phyloP scores from a whole-genome alignment of 2,797 vertebrate species.

The Vultur gryphus region DNA sequence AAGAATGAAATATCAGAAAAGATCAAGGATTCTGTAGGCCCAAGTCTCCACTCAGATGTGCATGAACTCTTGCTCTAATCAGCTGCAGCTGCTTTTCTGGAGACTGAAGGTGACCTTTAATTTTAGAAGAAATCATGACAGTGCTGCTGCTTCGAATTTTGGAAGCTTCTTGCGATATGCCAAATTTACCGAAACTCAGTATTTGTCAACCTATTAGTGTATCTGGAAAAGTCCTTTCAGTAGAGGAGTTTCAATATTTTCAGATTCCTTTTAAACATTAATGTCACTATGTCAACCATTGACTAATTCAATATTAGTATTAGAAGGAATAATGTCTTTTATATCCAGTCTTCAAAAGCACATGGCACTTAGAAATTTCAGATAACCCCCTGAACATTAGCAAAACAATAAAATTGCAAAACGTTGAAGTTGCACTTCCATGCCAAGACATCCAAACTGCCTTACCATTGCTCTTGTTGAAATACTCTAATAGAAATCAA shows the following conservation, averaged over 20 bases:
- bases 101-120: constrained; percentile 18
- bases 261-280: background rate
- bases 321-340: background rate
- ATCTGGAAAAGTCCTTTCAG: background rate
- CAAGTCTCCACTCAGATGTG: background rate
- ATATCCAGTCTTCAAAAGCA: background rate
- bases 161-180: background rate
- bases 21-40: background rate
- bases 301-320: background rate
- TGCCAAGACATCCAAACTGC: background rate
- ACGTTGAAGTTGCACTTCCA: background rate
- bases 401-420: background rate
- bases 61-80: background rate
- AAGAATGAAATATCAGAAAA: background rate
- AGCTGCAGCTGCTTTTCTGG: background rate
- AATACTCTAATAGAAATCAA: background rate
- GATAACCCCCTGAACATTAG: background rate
- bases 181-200: background rate
- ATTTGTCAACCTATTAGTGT: background rate
- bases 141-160: background rate
- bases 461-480: background rate
- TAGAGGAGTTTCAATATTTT: background rate
- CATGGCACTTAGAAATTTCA: background rate
- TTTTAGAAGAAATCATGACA: background rate
- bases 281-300: background rate